Base-by-base conservation (phyloP, 1,140 invertebrate genomes). In the Drosophila varians region DNA sequence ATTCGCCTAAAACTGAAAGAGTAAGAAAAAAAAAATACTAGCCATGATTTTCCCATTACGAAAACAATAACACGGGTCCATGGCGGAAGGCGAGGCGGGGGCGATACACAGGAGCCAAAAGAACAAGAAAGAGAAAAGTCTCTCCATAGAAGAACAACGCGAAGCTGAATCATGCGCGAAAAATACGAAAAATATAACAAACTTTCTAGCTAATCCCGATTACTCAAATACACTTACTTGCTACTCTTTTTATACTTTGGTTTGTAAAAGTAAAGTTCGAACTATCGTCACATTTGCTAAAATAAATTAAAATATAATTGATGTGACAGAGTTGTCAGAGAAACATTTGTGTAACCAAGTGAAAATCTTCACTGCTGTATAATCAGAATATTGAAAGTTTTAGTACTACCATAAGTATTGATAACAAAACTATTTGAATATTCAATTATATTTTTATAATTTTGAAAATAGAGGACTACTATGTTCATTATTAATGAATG, bases 101-200 rank as follows among this genome's bases (percentile, higher is more conserved):
- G n/a, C n/a, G n/a, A n/a, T n/a, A n/a, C n/a, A n/a, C n/a, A n/a
- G n/a, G n/a, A n/a, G n/a, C n/a, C 21, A 74, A 70, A 66, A 74
- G 51, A 53, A 69, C n/a, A n/a, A n/a, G n/a, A n/a, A n/a, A n/a
- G 58, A 25, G 52, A 43, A 43, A 70, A 42, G 64, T 34, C 9
- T 9, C 8, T 69, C 49, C 28, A 51, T 45, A 65, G 40, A 75
- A 73, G 70, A 79, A 77, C 60, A 82, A 83, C 56, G 54, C 51
- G 31, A 64, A 61, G 72, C 75, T 84, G 79, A 84, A 79, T 84
- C 79, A 84, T 86, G 54, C 66, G 66, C 80, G 66, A 86, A 86
- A 84, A 68, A 62, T 69, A 77, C 66, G 68, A 45, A 69, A 73
- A 72, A 58, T 58, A 47, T 47, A 73, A 61, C 11, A 12, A 28